phyloP scores from a whole-genome alignment of 2,797 vertebrate species.

The Brachymystax lenok region DNA sequence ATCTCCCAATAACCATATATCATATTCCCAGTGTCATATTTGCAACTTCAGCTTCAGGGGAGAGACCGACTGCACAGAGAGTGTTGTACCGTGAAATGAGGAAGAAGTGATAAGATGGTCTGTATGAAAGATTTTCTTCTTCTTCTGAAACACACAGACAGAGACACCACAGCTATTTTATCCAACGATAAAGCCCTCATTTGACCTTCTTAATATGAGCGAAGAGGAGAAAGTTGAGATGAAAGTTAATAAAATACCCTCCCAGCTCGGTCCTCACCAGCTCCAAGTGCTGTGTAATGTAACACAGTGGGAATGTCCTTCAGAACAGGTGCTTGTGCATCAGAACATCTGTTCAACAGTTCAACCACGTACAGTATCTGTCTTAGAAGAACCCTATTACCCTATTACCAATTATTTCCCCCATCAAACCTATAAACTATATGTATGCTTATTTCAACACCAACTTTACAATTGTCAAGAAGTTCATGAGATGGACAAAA shows the following conservation, averaged over 20 bases:
- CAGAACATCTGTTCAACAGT: too few species aligned
- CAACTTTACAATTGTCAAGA: too few species aligned
- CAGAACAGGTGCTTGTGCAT: too few species aligned
- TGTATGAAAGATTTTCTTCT: conserved; percentile 20
- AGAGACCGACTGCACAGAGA: conserved; percentile 35
- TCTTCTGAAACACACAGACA: too few species aligned
- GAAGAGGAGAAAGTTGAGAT: background rate
- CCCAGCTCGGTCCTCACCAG: background rate
- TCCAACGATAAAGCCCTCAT: background rate
- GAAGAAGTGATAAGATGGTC: conserved; percentile 18
- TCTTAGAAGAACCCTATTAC: too few species aligned
- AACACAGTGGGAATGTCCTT: background rate
- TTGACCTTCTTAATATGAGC: background rate
- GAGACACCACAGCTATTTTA: too few species aligned
- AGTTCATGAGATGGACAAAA: too few species aligned
- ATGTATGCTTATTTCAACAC: too few species aligned
- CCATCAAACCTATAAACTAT: too few species aligned
- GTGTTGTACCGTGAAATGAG: conserved; percentile 33
- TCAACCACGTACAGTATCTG: too few species aligned
- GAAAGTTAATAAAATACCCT: conserved; percentile 2
- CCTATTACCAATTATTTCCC: too few species aligned
- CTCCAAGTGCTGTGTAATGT: background rate
- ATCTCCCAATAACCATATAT: conserved; percentile 39
- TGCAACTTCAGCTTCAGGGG: conserved; percentile 48
- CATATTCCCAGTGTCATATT: conserved; percentile 42